Evolutionary conservation across 1,140 invertebrate species (phyloP), one percentile per base, ranked within the genome.

Genomic region (Macrocentrus cingulum): DNA sequence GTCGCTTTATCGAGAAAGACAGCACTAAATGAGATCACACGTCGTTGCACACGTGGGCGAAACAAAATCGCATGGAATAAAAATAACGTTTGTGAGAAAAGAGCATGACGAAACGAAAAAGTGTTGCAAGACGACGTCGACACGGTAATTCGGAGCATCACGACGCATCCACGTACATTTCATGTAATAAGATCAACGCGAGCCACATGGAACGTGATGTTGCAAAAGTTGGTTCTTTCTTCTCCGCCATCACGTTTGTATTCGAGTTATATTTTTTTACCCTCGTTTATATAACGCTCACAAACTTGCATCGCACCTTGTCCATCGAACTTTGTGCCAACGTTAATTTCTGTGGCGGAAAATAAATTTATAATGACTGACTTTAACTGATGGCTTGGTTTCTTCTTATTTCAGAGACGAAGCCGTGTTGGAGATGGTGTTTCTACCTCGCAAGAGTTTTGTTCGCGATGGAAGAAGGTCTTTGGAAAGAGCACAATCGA

Each of bases 401-500:
- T 49, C 44, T 22, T 19, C 34, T 19, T n/a, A n/a, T n/a, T n/a
- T n/a, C n/a, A n/a, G n/a, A n/a, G n/a, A n/a, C n/a, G n/a, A n/a
- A n/a, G n/a, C n/a, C n/a, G n/a, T n/a, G n/a, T n/a, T n/a, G n/a
- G n/a, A n/a, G n/a, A n/a, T n/a, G n/a, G n/a, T n/a, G n/a, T n/a
- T n/a, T n/a, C n/a, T n/a, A n/a, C n/a, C n/a, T n/a, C n/a, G n/a
- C n/a, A 34, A 34, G 6, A 34, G 29, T 34, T 6, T 7, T 7
- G 11, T 7, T 34, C 11, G 6, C 6, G 29, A 34, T 6, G 11
- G 6, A 34, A 23, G 53, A 15, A 61, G 65, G 39, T 61, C 58
- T 63, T 11, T 34, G 45, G 57, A 49, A 59, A 42, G 45, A 11
- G 32, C 6, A 45, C 36, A 68, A 68, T 65, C 67, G 63, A 68